Evolutionary conservation across 2,113 vertebrate species (phyloP).

Genomic region (Thermophis baileyi): DNA sequence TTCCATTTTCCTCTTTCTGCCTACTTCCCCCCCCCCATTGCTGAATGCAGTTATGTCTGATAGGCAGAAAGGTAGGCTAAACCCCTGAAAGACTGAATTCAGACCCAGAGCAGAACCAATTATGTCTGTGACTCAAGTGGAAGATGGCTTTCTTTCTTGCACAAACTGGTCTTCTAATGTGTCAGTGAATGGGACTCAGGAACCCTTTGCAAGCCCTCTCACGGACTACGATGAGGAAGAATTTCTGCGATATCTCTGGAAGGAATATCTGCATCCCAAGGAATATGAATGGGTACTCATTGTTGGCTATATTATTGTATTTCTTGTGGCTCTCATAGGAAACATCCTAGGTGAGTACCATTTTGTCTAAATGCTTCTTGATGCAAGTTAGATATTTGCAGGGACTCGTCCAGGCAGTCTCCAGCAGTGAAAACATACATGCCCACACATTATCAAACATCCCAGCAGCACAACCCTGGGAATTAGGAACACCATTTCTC

Average conservation of each 20-base stretch:
- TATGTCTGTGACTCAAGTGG: slow-evolving; percentile 77
- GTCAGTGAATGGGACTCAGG: slow-evolving; percentile 73
- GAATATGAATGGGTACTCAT: slow-evolving; percentile 97
- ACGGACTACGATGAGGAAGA: slow-evolving; percentile 88
- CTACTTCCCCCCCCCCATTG: slow-evolving; percentile 11
- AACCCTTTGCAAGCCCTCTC: slow-evolving; percentile 61
- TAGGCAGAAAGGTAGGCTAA: slow-evolving; percentile 50
- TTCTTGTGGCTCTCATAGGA: slow-evolving; percentile 89
- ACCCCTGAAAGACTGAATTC: slow-evolving; percentile 43
- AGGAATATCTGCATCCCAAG: slow-evolving; percentile 91
- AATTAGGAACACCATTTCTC: not conserved
- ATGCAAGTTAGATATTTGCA: not conserved
- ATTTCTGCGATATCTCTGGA: slow-evolving; percentile 93
- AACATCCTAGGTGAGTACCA: slow-evolving; percentile 87
- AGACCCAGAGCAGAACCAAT: slow-evolving; percentile 46
- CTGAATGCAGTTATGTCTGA: slow-evolving; percentile 60
- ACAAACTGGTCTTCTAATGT: slow-evolving; percentile 72
- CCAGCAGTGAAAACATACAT: not conserved
- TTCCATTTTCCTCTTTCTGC: slow-evolving; percentile 62
- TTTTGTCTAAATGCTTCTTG: not conserved
- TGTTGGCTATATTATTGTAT: slow-evolving; percentile 90
- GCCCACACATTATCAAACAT: not conserved
- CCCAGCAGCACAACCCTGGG: not conserved
- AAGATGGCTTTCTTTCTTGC: slow-evolving; percentile 64
- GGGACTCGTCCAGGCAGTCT: not conserved